Evolutionary conservation across 1,140 invertebrate species (phyloP).

Genomic region (Artemia franciscana): DNA sequence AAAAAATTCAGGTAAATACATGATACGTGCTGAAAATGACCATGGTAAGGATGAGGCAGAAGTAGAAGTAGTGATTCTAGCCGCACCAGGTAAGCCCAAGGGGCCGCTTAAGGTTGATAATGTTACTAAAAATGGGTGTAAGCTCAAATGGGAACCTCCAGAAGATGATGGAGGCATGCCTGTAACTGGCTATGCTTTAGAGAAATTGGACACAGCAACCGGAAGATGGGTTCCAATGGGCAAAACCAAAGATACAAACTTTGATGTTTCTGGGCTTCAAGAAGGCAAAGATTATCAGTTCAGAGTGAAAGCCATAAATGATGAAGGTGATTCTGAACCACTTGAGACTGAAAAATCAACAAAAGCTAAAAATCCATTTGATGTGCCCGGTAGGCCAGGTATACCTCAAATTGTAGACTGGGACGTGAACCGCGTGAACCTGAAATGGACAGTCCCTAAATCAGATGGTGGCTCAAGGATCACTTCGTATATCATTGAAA

Average conservation of each 20-base stretch:
- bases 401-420: slow-evolving; percentile 72
- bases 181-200: slow-evolving; percentile 83
- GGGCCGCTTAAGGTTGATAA: slow-evolving; percentile 80
- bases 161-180: slow-evolving; percentile 95
- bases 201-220: slow-evolving; percentile 80
- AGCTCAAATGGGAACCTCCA: slow-evolving; percentile 87
- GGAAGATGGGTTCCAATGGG: slow-evolving; percentile 84
- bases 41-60: slow-evolving; percentile 81
- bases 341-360: slow-evolving; percentile 61
- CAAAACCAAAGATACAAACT: slow-evolving; percentile 51
- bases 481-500: slow-evolving; percentile 85
- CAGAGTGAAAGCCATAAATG: slow-evolving; percentile 89
- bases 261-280: slow-evolving; percentile 71
- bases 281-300: slow-evolving; percentile 91
- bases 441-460: slow-evolving; percentile 80
- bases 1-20: slow-evolving; percentile 68
- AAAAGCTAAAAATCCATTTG: slow-evolving; percentile 81
- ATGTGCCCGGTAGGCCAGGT: slow-evolving; percentile 65
- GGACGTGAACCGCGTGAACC: slow-evolving; percentile 71
- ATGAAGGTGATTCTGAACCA: slow-evolving; percentile 90
- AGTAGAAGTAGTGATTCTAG: slow-evolving; percentile 73
- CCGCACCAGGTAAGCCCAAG: slow-evolving; percentile 53
- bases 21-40: slow-evolving; percentile 69
- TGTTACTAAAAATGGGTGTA: slow-evolving; percentile 72
- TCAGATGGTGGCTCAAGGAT: slow-evolving; percentile 80